Conservation (phyloP, 2,797 vertebrate genomes). For the Arnoldichthys spilopterus region DNA sequence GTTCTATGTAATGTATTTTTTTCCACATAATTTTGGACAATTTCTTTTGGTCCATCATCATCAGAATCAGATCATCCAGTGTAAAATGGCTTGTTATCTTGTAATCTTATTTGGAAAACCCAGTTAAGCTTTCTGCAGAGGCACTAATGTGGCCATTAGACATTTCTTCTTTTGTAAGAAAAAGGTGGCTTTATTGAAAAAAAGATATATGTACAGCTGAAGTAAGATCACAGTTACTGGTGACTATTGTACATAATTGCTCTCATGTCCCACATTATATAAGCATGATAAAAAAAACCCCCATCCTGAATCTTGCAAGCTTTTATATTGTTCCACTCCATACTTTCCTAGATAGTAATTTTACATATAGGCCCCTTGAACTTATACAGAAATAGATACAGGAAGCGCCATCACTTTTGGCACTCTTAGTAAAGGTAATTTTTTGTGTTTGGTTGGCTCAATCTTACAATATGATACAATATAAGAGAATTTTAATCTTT, state of each 20-base stretch:
- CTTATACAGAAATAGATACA: no score
- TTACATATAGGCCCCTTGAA: not conserved
- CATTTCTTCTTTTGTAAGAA: constrained; percentile 44
- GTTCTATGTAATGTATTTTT: no score
- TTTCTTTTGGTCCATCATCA: no score
- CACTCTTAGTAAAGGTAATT: no score
- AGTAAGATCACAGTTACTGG: constrained; percentile 67
- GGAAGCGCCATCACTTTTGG: no score
- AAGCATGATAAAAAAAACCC: constrained; percentile 42
- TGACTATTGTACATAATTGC: constrained; percentile 67
- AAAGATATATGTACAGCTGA: constrained; percentile 77
- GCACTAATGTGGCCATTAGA: not conserved
- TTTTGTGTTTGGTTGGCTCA: no score
- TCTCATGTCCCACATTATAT: constrained; percentile 56
- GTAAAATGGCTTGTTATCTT: not conserved
- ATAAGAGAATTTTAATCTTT: no score
- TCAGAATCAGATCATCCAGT: constrained; percentile 71
- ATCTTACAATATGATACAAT: no score
- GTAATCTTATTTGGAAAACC: not conserved
- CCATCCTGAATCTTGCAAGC: not conserved
- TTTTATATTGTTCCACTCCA: constrained; percentile 11
- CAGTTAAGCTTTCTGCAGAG: not conserved
- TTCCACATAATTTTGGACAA: no score
- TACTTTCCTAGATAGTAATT: constrained; percentile 1
- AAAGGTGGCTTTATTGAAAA: constrained; percentile 77